These are phyloP conservation scores for Lasioglossum leucozonium DNA, from an alignment of 2,888 invertebrate species.

Conservation along the genomic window DNA sequence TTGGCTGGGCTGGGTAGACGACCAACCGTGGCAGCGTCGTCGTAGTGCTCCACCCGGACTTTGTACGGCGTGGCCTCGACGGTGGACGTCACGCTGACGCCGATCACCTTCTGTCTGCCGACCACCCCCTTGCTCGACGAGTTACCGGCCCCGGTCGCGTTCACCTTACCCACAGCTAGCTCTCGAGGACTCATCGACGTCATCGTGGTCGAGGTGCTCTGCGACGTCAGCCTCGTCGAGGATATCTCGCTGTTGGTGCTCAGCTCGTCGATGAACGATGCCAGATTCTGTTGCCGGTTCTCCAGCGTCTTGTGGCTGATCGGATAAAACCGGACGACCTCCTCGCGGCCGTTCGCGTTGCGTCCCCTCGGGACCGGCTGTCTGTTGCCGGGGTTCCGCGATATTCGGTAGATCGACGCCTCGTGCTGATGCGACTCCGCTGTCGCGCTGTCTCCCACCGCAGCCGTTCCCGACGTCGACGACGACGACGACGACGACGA, in stretches of 20 bases:
- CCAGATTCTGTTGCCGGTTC: slow-evolving; percentile 74
- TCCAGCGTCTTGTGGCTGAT: slow-evolving; percentile 79
- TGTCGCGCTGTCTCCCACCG: slow-evolving; percentile 76
- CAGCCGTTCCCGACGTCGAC: slow-evolving; percentile 6
- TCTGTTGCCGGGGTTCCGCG: slow-evolving; percentile 78
- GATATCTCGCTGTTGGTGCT: slow-evolving; percentile 73
- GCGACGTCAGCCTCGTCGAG: slow-evolving; percentile 65
- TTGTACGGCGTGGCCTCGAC: slow-evolving; percentile 86
- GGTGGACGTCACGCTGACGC: slow-evolving; percentile 87
- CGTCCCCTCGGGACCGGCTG: slow-evolving; percentile 60
- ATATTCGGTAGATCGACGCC: slow-evolving; percentile 83
- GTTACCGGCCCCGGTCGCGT: slow-evolving; percentile 45
- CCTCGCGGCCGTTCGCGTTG: slow-evolving; percentile 68
- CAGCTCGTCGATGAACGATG: slow-evolving; percentile 77
- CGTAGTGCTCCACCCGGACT: slow-evolving; percentile 82
- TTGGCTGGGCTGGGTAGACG: slow-evolving; percentile 63
- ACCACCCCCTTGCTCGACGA: slow-evolving; percentile 42
- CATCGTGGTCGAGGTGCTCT: slow-evolving; percentile 45
- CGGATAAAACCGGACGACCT: slow-evolving; percentile 78
- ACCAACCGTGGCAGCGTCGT: slow-evolving; percentile 70
- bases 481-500: neutral
- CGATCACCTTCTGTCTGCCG: slow-evolving; percentile 82
- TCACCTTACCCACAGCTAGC: slow-evolving; percentile 50
- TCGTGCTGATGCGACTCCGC: slow-evolving; percentile 82
- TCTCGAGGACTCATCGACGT: slow-evolving; percentile 38